These are phyloP conservation scores for Lepetodrilus schrolli DNA, from an alignment of 2,888 invertebrate species.

Conservation along the genomic window DNA sequence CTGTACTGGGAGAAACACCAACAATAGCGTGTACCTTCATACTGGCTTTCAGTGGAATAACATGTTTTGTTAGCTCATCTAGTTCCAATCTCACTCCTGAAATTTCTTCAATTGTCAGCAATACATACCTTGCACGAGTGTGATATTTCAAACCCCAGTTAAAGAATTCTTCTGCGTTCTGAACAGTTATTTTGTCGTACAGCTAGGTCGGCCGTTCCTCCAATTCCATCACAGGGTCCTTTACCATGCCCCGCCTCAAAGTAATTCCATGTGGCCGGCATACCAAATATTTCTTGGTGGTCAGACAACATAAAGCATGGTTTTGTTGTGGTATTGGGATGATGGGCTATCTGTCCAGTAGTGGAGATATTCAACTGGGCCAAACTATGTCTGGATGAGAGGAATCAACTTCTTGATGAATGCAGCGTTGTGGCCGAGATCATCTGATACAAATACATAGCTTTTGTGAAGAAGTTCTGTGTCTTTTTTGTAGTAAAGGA, in stretches of 20 bases:
- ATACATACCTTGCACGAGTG: conserved; percentile 15
- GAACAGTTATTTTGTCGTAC: conserved; percentile 33
- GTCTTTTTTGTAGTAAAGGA: conserved; percentile 32
- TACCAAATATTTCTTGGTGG: conserved; percentile 31
- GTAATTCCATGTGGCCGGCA: conserved; percentile 38
- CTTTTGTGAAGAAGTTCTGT: conserved; percentile 27
- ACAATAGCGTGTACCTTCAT: conserved; percentile 30
- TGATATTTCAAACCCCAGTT: conserved; percentile 19
- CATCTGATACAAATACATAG: conserved; percentile 42
- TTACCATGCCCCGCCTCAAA: conserved; percentile 42
- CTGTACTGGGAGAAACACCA: background rate
- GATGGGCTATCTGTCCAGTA: conserved; percentile 47
- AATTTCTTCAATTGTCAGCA: conserved; percentile 4
- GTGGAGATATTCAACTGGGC: conserved; percentile 27
- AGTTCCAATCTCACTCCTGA: background rate
- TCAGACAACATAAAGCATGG: conserved; percentile 35
- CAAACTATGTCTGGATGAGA: background rate
- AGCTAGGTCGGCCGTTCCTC: conserved; percentile 39
- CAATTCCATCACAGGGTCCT: conserved; percentile 40
- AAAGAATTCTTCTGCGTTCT: conserved; percentile 34
- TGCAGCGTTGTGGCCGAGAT: conserved; percentile 35
- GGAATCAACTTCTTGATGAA: conserved; percentile 36
- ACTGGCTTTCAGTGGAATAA: conserved; percentile 30
- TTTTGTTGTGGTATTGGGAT: conserved; percentile 43
- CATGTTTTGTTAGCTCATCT: background rate